Evolutionary conservation across 2,113 vertebrate species (phyloP).

Genomic region (Morone saxatilis): DNA sequence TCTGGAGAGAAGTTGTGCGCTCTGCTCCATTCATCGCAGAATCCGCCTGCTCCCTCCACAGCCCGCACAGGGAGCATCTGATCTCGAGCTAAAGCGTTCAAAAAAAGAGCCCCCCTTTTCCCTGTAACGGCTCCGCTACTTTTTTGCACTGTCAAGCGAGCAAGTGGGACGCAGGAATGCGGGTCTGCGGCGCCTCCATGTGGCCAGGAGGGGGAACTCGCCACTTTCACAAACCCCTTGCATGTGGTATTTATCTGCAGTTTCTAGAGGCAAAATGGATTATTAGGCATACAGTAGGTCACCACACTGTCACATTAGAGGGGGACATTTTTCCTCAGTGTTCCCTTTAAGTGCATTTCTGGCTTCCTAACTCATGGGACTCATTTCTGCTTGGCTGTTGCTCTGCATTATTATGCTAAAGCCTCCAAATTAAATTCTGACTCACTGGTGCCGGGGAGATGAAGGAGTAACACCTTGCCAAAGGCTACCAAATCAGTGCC

Average conservation of each 20-base stretch:
- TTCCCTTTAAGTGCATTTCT: constrained; percentile 27
- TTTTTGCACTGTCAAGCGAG: constrained; percentile 27
- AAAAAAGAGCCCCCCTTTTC: constrained; percentile 7
- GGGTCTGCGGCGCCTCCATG: constrained; percentile 78
- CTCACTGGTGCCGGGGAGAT: constrained; percentile 32
- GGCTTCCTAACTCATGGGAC: constrained; percentile 5
- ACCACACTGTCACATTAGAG: not conserved
- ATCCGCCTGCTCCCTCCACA: constrained; percentile 69
- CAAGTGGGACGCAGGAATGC: constrained; percentile 38
- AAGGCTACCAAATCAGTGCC: constrained; percentile 7
- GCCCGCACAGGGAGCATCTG: constrained; percentile 78
- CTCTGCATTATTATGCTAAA: constrained; percentile 44
- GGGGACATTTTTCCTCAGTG: not conserved
- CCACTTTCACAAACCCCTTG: not conserved
- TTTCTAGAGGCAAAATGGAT: not conserved
- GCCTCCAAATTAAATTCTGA: constrained; percentile 47
- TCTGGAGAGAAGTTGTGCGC: constrained; percentile 73
- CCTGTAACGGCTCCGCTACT: constrained; percentile 56
- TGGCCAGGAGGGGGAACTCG: constrained; percentile 29
- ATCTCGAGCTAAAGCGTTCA: constrained; percentile 67
- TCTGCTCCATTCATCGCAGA: constrained; percentile 54
- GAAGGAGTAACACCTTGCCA: constrained; percentile 30
- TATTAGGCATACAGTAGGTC: not conserved
- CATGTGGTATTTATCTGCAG: not conserved
- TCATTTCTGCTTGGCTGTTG: not conserved